Percentiles rank a stretch among this genome's conserved stretches.
Conservation (phyloP, 2,113 vertebrate species). For the Hippopotamus amphibius region DNA sequence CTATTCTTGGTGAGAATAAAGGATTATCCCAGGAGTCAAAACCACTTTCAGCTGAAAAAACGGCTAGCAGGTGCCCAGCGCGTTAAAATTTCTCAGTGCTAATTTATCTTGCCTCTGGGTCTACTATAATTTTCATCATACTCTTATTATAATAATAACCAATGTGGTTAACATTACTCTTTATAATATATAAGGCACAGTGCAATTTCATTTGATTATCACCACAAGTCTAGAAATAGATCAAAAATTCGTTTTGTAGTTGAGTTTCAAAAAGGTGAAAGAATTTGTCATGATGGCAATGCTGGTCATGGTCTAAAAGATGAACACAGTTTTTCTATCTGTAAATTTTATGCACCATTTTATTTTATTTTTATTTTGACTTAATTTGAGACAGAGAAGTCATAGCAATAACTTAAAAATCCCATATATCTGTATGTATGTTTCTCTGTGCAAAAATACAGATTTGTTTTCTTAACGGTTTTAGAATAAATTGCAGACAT, state of each 20-base stretch:
- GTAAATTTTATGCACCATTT: background rate
- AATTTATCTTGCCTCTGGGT: background rate
- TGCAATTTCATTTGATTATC: background rate
- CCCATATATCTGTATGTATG: background rate
- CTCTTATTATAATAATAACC: background rate
- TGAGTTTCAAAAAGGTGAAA: background rate
- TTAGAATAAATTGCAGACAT: background rate
- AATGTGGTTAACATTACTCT: background rate
- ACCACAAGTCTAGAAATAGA: background rate
- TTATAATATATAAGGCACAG: background rate
- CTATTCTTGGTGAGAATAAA: background rate
- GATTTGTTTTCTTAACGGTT: background rate
- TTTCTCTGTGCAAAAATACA: background rate
- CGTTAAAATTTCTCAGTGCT: background rate
- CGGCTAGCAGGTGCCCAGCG: background rate
- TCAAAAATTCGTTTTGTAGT: background rate
- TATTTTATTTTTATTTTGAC: background rate
- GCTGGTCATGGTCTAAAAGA: background rate
- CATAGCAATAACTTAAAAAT: background rate
- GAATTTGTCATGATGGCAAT: background rate
- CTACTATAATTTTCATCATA: background rate
- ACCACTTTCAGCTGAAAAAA: background rate
- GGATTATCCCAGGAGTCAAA: background rate
- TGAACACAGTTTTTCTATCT: background rate
- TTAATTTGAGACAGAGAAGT: background rate